Evolutionary conservation across 2,797 vertebrate genomes (phyloP).

Genomic region (Falco naumanni): DNA sequence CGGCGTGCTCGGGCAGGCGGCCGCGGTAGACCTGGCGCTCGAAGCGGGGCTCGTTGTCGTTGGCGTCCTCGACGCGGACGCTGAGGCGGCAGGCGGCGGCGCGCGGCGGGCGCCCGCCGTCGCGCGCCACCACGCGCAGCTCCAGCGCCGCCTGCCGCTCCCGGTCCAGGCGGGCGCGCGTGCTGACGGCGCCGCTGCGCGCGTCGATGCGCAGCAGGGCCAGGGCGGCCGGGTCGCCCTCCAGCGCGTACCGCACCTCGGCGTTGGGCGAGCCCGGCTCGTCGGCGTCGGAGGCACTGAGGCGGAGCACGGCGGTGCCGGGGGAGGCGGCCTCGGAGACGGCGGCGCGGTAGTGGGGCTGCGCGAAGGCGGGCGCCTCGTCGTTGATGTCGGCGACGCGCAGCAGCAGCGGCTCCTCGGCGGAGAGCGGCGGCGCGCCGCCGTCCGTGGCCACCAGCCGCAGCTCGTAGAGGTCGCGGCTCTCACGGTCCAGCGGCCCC

Average conservation of each 20-base stretch:
- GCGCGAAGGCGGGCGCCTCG: conserved; percentile 83
- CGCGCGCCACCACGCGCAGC: conserved; percentile 85
- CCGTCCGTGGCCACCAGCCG: conserved; percentile 83
- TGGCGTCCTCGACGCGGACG: conserved; percentile 85
- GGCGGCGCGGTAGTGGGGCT: conserved; percentile 71
- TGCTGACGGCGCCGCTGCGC: conserved; percentile 82
- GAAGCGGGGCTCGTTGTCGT: conserved; percentile 92
- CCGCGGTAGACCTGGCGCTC: conserved; percentile 84
- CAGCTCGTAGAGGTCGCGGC: conserved; percentile 82
- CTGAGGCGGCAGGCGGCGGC: conserved; percentile 84
- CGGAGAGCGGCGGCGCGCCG: conserved; percentile 82
- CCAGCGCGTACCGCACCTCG: conserved; percentile 80
- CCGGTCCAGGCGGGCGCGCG: conserved; percentile 79
- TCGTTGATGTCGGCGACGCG: conserved; percentile 87
- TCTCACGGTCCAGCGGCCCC: conserved; percentile 85
- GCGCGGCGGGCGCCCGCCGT: conserved; percentile 82
- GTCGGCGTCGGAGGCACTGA: conserved; percentile 85
- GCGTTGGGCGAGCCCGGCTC: conserved; percentile 80
- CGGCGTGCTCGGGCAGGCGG: conserved; percentile 83
- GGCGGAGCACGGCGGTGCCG: conserved; percentile 82
- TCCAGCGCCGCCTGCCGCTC: conserved; percentile 80
- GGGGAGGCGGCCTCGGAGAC: conserved; percentile 83
- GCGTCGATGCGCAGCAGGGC: conserved; percentile 79
- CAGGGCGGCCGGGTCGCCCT: conserved; percentile 19
- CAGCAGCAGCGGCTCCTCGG: conserved; percentile 79